Evolutionary conservation across 2,113 vertebrate genomes (phyloP), one percentile per base, ranked within the genome.

Genomic region (Nothocercus julius): DNA sequence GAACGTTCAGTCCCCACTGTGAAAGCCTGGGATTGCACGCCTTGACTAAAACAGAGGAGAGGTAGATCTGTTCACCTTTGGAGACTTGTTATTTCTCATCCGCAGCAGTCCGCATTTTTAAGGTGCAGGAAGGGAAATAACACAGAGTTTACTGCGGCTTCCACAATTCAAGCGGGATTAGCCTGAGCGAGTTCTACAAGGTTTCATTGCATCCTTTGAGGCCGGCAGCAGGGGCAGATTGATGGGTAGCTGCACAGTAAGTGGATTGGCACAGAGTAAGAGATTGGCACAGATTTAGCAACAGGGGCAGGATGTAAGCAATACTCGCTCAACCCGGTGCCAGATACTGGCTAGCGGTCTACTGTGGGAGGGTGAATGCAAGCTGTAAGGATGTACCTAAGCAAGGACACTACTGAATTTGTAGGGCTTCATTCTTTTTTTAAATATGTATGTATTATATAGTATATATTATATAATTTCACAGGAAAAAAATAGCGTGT

Each of bases 121-220:
- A 93, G 47, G 86, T 77, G 69, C 68, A 45, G 73, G 40, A 47
- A 84, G 30, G 79, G 56, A 77, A 95, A 25, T 85, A 61, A 22
- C 82, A 64, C 49, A 58, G 64, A 14, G 2, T n/a, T 51, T 87
- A 32, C 70, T 59, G 92, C 79, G 30, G 36, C 76, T 95, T 56
- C 78, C 4, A 3, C 94, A 77, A 91, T 91, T 74, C 94, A 95
- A 93, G 53, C 83, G 58, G 87, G 91, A 90, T 94, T 94, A 87
- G 24, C 66, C 83, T 82, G 69, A 85, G 58, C 24, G 44, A 82
- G 47, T 73, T 58, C 47, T 81, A 89, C 4, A 40, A 87, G 73
- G 82, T 92, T 91, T 94, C 70, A 6, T 87, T 64, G 87, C 86
- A 66, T 94, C 72, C 85, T 85, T 32, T 86, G 89, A 97, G 78